Base-by-base conservation (phyloP, 1,140 invertebrate genomes). In the Eumaeus atala region DNA sequence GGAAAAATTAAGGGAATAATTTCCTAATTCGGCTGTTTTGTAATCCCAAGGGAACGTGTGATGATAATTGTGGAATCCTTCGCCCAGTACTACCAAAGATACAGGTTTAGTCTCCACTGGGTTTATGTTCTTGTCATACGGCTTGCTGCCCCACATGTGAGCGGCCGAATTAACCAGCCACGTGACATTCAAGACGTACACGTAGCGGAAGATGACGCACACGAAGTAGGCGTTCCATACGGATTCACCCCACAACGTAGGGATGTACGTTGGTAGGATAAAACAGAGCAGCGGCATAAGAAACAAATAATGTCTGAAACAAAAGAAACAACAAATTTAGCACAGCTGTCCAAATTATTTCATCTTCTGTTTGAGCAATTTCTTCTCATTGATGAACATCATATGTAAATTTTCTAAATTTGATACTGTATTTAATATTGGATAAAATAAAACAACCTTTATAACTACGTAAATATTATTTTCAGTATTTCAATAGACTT, bases 81-180 rank as follows among this genome's bases (percentile, higher is more conserved):
- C 90, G 65, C 86, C 92, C 8, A 88, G 62, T 0, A 87, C 84
- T 3, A 92, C 69, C 1, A 92, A 58, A 0, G 91, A 89, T 0
- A 93, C 92, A 1, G 87, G 79, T 36, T 83, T 75, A 54, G 90
- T 93, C 77, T 93, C 92, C 6, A 87, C 88, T 2, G 93, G 92
- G 63, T 91, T 90, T 48, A 91, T 84, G 89, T 91, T 88, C 90
- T 90, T 84, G 71, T 95, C 93, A 72, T 94, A 95, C 0, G 94
- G 93, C 60, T 89, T 90, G 67, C 84, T 80, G n/a, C 94, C 94
- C 82, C 89, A 93, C 67, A 91, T 87, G 70, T 95, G 94, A 9
- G 94, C 93, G 4, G 90, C 89, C 56, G 91, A 92, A 83, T 95
- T 95, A 16, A 95, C 93, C 8, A 92, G 80, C 92, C 93, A 95